Evolutionary conservation across 35 echinoderm and acorn worm genomes (phyloP).

Genomic region (Amphiura filiformis): DNA sequence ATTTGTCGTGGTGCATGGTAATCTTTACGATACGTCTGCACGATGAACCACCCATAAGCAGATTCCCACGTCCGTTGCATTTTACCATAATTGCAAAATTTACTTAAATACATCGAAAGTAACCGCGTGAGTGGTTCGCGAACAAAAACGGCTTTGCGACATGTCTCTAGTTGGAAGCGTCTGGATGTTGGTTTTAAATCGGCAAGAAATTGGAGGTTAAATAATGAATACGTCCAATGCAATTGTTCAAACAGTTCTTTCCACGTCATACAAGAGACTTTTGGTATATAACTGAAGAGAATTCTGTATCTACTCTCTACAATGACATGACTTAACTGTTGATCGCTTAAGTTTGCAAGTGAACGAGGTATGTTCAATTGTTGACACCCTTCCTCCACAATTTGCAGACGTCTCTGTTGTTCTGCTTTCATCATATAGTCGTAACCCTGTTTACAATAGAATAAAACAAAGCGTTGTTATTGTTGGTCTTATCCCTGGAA

Average conservation of each 20-base stretch:
- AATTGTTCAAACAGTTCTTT: slow-evolving; percentile 15
- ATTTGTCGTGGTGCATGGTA: too few relatives aligned
- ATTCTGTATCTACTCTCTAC: slow-evolving; percentile 43
- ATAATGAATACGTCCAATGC: too few relatives aligned
- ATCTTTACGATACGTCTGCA: slow-evolving; percentile 16
- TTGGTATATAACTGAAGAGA: slow-evolving; percentile 59
- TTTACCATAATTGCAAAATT: slow-evolving; percentile 28
- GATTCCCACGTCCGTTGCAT: slow-evolving; percentile 51
- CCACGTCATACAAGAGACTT: slow-evolving; percentile 68
- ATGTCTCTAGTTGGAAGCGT: slow-evolving; percentile 19
- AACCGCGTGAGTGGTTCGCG: slow-evolving; percentile 62
- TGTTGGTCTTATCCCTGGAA: too few relatives aligned
- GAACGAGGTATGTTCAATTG: not conserved
- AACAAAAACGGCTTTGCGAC: slow-evolving; percentile 64
- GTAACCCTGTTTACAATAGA: too few relatives aligned
- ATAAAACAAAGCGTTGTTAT: too few relatives aligned
- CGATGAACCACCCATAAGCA: slow-evolving; percentile 31
- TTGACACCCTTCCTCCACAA: not conserved
- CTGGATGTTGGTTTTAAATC: too few relatives aligned
- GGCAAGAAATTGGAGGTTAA: too few relatives aligned
- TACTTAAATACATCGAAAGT: slow-evolving; percentile 70
- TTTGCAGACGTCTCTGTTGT: not conserved
- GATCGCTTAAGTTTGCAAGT: not conserved
- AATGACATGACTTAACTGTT: not conserved
- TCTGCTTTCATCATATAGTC: too few relatives aligned